Conservation (phyloP, 2,113 vertebrate genomes). For the Fregetta grallaria region DNA sequence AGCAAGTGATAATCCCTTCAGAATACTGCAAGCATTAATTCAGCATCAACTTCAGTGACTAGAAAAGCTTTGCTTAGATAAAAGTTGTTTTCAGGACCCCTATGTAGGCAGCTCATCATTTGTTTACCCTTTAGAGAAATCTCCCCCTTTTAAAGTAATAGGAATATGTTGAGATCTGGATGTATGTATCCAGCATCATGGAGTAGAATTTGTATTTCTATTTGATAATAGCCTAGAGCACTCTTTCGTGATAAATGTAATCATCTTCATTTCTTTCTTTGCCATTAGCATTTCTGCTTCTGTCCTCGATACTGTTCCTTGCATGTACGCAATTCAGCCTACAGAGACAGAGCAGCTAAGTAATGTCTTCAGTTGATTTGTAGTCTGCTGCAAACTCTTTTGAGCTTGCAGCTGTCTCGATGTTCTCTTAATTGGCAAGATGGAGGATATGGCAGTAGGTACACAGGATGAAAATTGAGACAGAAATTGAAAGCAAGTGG, state of each 20-base stretch:
- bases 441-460: background rate
- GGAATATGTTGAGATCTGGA: background rate
- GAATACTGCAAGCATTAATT: background rate
- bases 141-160: background rate
- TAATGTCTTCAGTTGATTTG: background rate
- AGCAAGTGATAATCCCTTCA: background rate
- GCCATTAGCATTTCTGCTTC: background rate
- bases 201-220: background rate
- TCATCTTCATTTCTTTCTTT: background rate
- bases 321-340: accelerated
- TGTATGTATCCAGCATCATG: background rate
- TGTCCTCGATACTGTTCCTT: background rate
- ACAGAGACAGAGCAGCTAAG: background rate
- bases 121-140: background rate
- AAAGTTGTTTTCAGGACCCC: background rate
- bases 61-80: background rate
- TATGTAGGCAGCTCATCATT: background rate
- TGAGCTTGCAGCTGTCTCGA: background rate
- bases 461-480: background rate
- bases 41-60: background rate
- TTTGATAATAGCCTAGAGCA: background rate
- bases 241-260: background rate
- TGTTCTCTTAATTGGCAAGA: background rate
- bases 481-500: background rate
- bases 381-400: background rate